phyloP scores from a whole-genome alignment of 2,888 invertebrate species.

The Drosophila cyrtoloma region DNA sequence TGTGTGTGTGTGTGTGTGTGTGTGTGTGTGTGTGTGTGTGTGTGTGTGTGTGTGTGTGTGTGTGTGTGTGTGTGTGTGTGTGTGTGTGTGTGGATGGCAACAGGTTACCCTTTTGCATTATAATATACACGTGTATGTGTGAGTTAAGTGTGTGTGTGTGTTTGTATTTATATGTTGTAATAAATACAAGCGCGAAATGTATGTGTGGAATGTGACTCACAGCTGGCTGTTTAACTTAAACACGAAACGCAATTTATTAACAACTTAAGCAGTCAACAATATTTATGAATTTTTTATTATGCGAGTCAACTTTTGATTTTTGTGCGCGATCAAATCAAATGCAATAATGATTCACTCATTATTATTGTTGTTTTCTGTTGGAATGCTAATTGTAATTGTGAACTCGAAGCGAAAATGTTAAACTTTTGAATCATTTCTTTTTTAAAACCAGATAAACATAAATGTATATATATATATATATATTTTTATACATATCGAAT shows the following conservation, averaged over 20 bases:
- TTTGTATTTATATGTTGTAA: neutral
- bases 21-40: neutral
- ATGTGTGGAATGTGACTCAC: conserved; percentile 32
- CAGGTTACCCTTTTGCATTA: conserved; percentile 47
- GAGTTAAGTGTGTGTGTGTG: neutral
- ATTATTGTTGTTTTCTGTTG: conserved; percentile 18
- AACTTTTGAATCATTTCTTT: conserved; percentile 18
- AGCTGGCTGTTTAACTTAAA: conserved; percentile 17
- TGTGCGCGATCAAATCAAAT: conserved; percentile 10
- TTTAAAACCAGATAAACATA: neutral
- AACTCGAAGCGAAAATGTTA: conserved; percentile 12
- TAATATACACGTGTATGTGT: conserved; percentile 7
- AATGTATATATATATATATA: neutral
- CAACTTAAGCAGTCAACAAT: conserved; percentile 14
- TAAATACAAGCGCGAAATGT: neutral
- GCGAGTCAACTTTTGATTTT: neutral
- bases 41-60: too few relatives aligned
- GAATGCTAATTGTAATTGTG: conserved; percentile 44
- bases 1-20: neutral
- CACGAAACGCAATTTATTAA: conserved; percentile 37
- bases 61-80: too few relatives aligned
- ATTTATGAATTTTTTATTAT: conserved; percentile 22
- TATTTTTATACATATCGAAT: neutral
- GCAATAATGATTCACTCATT: conserved; percentile 12
- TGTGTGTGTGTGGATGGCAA: conserved; percentile 30